A percentile compares a stretch with the other conserved stretches of the same genome.
phyloP scores from a whole-genome alignment of 2,888 invertebrate species.

The Zygaena filipendulae region DNA sequence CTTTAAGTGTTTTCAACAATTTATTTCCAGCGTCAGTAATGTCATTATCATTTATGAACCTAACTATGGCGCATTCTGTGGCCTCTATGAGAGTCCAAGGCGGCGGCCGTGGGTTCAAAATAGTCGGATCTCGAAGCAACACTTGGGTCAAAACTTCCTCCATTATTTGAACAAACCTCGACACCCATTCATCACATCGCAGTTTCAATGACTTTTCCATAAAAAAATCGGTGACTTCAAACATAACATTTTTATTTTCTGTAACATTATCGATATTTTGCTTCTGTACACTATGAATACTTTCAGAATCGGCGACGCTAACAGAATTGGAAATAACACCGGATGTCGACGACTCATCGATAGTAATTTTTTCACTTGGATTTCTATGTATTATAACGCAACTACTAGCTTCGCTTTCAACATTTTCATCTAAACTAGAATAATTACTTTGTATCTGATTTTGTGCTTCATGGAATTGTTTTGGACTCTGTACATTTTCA shows the following conservation, averaged over 20 bases:
- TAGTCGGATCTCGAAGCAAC: conserved; percentile 27
- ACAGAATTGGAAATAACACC: conserved; percentile 28
- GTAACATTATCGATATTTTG: neutral
- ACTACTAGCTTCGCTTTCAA: conserved; percentile 17
- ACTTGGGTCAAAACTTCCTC: conserved; percentile 42
- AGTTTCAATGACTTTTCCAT: conserved; percentile 36
- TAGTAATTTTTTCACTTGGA: conserved; percentile 15
- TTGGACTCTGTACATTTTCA: too few relatives aligned
- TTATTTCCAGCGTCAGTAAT: neutral
- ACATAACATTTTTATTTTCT: conserved; percentile 31
- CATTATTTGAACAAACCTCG: conserved; percentile 50
- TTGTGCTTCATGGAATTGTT: too few relatives aligned
- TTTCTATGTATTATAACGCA: conserved; percentile 7
- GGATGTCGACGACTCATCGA: conserved; percentile 30
- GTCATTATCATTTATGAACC: neutral
- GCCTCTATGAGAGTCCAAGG: conserved; percentile 50
- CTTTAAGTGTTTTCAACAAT: neutral
- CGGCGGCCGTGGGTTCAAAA: conserved; percentile 26
- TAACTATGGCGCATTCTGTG: conserved; percentile 28
- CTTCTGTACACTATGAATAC: too few relatives aligned
- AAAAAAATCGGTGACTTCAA: conserved; percentile 26
- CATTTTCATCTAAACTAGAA: conserved; percentile 6
- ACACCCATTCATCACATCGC: conserved; percentile 45
- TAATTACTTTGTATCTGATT: too few relatives aligned
- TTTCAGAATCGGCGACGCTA: conserved; percentile 23